These are phyloP conservation scores for Zygaena filipendulae DNA, from an alignment of 2,888 invertebrate genomes.

Conservation along the genomic window DNA sequence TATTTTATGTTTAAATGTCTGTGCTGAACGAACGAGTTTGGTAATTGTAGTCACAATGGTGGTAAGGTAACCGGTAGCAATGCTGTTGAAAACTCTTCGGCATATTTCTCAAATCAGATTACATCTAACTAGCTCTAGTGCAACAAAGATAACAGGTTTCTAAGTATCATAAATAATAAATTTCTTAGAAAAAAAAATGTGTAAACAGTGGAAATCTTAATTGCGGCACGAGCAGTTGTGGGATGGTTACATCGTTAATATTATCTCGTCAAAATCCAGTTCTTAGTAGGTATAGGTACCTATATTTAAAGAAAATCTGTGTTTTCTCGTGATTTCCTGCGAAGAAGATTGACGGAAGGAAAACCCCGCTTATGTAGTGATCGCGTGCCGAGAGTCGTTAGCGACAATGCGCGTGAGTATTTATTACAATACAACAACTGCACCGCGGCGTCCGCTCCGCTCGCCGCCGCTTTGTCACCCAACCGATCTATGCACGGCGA, in stretches of 20 bases:
- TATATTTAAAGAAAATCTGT: constrained; percentile 55
- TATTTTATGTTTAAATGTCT: too few species aligned
- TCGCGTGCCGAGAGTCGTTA: constrained; percentile 57
- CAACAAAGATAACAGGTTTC: too few species aligned
- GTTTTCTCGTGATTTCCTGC: constrained; percentile 63
- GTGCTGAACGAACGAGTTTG: too few species aligned
- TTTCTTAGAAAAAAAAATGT: constrained; percentile 60
- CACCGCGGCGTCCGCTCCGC: constrained; percentile 10
- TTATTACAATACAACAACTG: too few species aligned
- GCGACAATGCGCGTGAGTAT: constrained; percentile 25
- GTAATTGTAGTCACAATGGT: too few species aligned
- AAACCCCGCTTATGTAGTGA: constrained; percentile 55
- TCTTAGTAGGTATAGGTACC: too few species aligned
- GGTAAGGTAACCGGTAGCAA: too few species aligned
- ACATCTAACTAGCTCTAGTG: too few species aligned
- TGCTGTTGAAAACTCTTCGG: too few species aligned
- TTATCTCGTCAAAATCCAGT: constrained; percentile 58
- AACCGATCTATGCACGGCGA: constrained; percentile 6
- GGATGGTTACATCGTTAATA: too few species aligned
- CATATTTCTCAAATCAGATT: too few species aligned
- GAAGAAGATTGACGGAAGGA: constrained; percentile 54
- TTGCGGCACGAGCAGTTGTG: constrained; percentile 54
- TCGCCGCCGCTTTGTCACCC: constrained; percentile 1
- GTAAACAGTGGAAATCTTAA: constrained; percentile 67
- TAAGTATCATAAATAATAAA: too few species aligned